A percentile compares a stretch with the other conserved stretches of the same genome.
Evolutionary conservation across 2,888 invertebrate genomes (phyloP).

Genomic region (Caradrina kadenii): DNA sequence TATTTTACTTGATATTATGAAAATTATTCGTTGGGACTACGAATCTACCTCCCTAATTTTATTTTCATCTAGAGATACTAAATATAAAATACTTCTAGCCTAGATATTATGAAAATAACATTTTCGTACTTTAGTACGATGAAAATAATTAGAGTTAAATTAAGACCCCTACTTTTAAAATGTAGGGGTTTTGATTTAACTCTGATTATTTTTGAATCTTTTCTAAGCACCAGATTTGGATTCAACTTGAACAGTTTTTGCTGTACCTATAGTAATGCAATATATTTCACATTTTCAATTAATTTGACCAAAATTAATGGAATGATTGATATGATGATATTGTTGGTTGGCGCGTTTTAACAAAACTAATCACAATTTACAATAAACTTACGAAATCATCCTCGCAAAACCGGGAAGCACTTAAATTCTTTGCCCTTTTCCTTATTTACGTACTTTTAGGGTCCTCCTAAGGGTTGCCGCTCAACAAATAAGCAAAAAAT

Average conservation of each 20-base stretch:
- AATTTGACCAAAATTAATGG: too few species aligned
- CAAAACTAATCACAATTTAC: conserved; percentile 12
- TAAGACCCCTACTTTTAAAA: too few species aligned
- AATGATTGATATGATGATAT: too few species aligned
- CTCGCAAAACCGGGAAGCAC: conserved; percentile 30
- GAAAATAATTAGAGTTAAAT: too few species aligned
- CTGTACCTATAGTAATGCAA: too few species aligned
- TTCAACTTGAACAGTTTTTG: too few species aligned
- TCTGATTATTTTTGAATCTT: too few species aligned
- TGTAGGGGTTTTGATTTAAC: neutral
- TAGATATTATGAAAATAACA: neutral
- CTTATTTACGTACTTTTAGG: conserved; percentile 40
- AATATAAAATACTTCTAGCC: neutral
- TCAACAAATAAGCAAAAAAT: conserved; percentile 50
- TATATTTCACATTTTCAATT: too few species aligned
- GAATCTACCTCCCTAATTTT: neutral
- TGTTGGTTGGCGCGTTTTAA: neutral
- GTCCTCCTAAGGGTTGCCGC: conserved; percentile 12
- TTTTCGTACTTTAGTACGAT: neutral
- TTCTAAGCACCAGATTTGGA: too few species aligned
- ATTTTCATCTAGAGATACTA: neutral
- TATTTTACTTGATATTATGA: neutral
- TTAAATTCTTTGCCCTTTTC: conserved; percentile 45
- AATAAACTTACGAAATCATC: conserved; percentile 26
- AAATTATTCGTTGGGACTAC: neutral